These are phyloP conservation scores for Cloeon dipterum DNA, from an alignment of 2,888 invertebrate species.

Conservation along the genomic window DNA sequence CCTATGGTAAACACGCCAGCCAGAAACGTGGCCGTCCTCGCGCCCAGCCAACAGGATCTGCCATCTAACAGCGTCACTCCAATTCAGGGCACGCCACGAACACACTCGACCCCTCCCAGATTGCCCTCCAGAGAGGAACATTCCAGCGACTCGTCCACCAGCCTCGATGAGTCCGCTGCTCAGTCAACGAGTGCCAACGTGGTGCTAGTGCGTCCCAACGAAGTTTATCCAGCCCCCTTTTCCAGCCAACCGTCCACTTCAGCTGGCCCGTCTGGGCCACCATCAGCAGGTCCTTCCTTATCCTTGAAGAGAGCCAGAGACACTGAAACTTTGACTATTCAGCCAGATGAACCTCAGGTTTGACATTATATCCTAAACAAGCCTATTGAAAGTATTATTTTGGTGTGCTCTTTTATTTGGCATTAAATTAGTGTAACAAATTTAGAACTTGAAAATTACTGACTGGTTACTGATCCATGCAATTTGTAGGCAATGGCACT, in stretches of 20 bases:
- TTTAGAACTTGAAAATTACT: too few relatives aligned
- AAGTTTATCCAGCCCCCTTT: background rate
- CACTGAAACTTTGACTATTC: background rate
- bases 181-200: background rate
- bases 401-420: too few relatives aligned
- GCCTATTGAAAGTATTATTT: too few relatives aligned
- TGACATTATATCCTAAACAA: too few relatives aligned
- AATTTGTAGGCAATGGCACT: too few relatives aligned
- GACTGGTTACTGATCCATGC: too few relatives aligned
- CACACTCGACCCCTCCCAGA: too few relatives aligned
- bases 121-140: background rate
- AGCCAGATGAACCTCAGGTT: background rate
- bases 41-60: slow-evolving; percentile 35
- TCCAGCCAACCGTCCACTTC: too few relatives aligned
- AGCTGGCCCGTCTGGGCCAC: too few relatives aligned
- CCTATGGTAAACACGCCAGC: slow-evolving; percentile 10
- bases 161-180: background rate
- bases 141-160: background rate
- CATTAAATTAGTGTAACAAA: too few relatives aligned
- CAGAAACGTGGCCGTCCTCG: slow-evolving; percentile 24
- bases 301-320: background rate
- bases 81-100: background rate
- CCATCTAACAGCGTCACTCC: background rate
- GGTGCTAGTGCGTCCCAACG: background rate
- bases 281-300: background rate